Conservation (phyloP, 2,888 invertebrate genomes). For the Pycnomerus fuliginosus region DNA sequence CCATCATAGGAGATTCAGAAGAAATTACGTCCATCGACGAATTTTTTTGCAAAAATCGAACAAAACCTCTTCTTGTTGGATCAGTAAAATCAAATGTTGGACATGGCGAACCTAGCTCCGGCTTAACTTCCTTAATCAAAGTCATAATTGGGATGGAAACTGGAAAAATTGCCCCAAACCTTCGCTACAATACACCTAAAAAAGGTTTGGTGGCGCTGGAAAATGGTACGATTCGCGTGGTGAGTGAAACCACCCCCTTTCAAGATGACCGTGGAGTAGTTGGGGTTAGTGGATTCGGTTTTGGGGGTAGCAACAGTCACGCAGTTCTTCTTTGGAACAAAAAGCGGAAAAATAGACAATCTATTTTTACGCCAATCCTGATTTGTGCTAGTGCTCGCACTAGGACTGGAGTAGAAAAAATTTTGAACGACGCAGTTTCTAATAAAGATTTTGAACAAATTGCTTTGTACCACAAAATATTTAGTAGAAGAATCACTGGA, state of each 20-base stretch:
- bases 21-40: constrained; percentile 82
- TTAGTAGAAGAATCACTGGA: constrained; percentile 3
- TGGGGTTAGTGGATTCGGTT: constrained; percentile 72
- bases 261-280: constrained; percentile 48
- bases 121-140: constrained; percentile 72
- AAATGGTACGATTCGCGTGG: constrained; percentile 43
- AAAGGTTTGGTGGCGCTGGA: constrained; percentile 38
- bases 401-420: constrained; percentile 61
- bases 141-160: constrained; percentile 52
- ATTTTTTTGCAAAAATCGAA: constrained; percentile 72
- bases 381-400: constrained; percentile 41
- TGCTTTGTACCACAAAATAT: constrained; percentile 29
- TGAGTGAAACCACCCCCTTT: constrained; percentile 54
- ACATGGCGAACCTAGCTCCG: constrained; percentile 85
- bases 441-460: constrained; percentile 25
- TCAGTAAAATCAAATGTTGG: no score
- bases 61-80: constrained; percentile 72
- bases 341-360: constrained; percentile 50
- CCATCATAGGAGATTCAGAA: constrained; percentile 86
- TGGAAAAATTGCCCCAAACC: constrained; percentile 57
- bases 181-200: constrained; percentile 54
- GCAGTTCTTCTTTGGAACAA: constrained; percentile 50
- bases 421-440: constrained; percentile 62
- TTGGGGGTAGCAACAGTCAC: constrained; percentile 61
- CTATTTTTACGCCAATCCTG: constrained; percentile 45